phyloP scores from a whole-genome alignment of 2,113 vertebrate species.

The Solea senegalensis region DNA sequence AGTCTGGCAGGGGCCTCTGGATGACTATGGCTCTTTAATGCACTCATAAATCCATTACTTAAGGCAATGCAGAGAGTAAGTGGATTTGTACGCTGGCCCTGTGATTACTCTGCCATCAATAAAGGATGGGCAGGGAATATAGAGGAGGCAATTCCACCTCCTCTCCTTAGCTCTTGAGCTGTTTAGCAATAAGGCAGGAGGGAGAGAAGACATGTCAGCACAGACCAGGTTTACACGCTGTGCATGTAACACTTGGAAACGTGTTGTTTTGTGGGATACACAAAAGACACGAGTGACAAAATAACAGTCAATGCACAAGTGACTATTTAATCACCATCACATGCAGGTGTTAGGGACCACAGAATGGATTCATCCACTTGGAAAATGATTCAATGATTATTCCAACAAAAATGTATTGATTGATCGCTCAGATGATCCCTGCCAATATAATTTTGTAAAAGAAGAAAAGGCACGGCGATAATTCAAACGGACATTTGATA shows the following conservation, averaged over 20 bases:
- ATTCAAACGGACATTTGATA: no score
- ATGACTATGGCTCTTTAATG: conserved; percentile 80
- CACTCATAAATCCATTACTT: conserved; percentile 86
- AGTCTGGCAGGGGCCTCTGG: conserved; percentile 75
- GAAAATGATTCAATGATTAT: no score
- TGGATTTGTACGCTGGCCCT: conserved; percentile 81
- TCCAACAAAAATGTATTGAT: no score
- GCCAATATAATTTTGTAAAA: no score
- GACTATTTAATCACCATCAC: not conserved
- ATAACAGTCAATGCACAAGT: not conserved
- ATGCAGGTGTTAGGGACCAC: not conserved
- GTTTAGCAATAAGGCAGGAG: conserved; percentile 63
- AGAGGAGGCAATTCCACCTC: conserved; percentile 72
- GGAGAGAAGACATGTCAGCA: conserved; percentile 37
- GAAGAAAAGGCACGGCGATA: no score
- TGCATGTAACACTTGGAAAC: not conserved
- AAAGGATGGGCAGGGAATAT: conserved; percentile 81
- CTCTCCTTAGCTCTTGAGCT: conserved; percentile 43
- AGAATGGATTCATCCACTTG: not conserved
- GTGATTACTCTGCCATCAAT: conserved; percentile 84
- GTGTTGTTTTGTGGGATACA: not conserved
- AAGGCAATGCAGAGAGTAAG: conserved; percentile 80
- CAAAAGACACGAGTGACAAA: not conserved
- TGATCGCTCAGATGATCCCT: no score
- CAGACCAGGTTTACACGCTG: conserved; percentile 1